Base-by-base conservation (phyloP, 2,888 invertebrate genomes). In the Microctonus aethiopoides region DNA sequence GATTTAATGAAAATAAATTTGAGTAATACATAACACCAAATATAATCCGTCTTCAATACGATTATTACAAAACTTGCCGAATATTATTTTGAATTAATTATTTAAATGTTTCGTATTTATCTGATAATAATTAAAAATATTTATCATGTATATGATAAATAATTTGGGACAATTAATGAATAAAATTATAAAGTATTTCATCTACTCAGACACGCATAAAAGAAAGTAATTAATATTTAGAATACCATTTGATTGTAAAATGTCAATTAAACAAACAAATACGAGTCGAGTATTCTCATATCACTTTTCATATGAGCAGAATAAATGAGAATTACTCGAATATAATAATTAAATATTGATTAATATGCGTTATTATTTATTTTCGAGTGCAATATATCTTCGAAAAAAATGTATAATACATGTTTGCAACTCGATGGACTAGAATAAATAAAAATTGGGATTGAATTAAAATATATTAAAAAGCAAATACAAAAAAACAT, bases 181-280 rank as follows among this genome's bases (percentile, higher is more conserved):
- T n/a, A n/a, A n/a, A n/a, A n/a, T n/a, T n/a, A n/a, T 46, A 1
- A 29, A 41, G 11, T 51, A 10, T 52, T 51, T 61, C 16, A 52
- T 52, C 59, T 65, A 60, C 61, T 70, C 70, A 70, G 61, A 24
- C 26, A 61, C 61, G 62, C 13, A 32, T 36, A 36, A 46, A 70
- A 39, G 70, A 70, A 70, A 70, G 70, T 70, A 70, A 32, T 59
- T 32, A 46, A 32, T 32, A 52, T 10, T 32, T 67, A 22, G 24
- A 61, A 36, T 52, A 34, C 52, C 36, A 61, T 61, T 67, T 13
- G 9, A 52, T 60, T 60, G 34, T 36, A 64, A 61, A 20, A 52
- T 54, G 70, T 70, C 65, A 70, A 70, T 70, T 60, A 65, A 61
- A 52, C 4, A 54, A 7, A 60, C 41, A 57, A 41, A 11, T 26